These are phyloP conservation scores for Sphenodon punctatus DNA, from an alignment of 2,797 vertebrate species.

Conservation along the genomic window DNA sequence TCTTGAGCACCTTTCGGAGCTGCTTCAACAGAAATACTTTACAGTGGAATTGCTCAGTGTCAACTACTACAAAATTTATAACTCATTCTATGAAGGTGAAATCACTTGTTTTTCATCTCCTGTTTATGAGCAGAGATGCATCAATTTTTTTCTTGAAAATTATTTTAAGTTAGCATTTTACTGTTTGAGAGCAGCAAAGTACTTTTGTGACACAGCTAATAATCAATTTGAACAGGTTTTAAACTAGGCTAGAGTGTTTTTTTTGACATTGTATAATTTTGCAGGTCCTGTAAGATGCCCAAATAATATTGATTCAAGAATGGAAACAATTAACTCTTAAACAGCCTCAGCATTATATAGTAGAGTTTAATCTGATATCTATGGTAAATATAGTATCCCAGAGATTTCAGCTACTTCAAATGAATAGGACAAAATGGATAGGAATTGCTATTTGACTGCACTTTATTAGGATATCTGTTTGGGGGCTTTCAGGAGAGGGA, in stretches of 20 bases:
- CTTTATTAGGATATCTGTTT: too few relatives aligned
- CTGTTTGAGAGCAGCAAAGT: background rate
- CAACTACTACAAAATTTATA: constrained; percentile 1
- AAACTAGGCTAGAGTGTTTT: background rate
- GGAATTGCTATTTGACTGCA: too few relatives aligned
- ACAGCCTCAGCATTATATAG: background rate
- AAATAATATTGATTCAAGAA: too few relatives aligned
- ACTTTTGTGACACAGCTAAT: background rate
- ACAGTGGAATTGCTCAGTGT: background rate
- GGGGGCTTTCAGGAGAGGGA: too few relatives aligned
- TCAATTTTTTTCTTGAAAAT: background rate
- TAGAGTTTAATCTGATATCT: too few relatives aligned
- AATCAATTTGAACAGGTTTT: background rate
- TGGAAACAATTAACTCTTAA: background rate
- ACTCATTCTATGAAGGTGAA: background rate
- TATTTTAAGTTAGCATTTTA: background rate
- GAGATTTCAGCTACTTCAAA: too few relatives aligned
- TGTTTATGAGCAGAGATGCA: background rate
- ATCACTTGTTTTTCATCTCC: background rate
- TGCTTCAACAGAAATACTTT: background rate
- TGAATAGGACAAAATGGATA: too few relatives aligned
- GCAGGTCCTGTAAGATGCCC: background rate
- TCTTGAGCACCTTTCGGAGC: constrained; percentile 2
- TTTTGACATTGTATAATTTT: background rate
- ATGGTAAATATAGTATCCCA: too few relatives aligned